These are phyloP conservation scores for Nothobranchius furzeri DNA, from an alignment of 2,113 vertebrate species.

Conservation along the genomic window DNA sequence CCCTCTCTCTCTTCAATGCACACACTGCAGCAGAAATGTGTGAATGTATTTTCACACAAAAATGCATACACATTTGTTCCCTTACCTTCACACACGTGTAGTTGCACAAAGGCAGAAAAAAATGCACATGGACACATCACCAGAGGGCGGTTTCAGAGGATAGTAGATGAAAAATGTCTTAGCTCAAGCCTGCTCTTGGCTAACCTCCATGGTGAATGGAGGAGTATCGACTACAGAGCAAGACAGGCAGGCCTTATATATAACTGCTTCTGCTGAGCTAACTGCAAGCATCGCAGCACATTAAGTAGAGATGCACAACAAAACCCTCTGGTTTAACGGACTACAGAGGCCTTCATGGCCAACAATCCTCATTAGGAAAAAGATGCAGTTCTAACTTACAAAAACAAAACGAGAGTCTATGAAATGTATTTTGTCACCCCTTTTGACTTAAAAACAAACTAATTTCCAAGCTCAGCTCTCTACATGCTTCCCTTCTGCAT, in stretches of 20 bases:
- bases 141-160: constrained; percentile 32
- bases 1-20: constrained; percentile 26
- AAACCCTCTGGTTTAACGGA: not conserved
- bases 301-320: constrained; percentile 7
- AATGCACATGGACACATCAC: constrained; percentile 1
- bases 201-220: constrained; percentile 46
- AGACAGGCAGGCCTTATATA: constrained; percentile 43
- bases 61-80: constrained; percentile 13
- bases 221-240: constrained; percentile 25
- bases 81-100: constrained; percentile 14
- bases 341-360: not conserved
- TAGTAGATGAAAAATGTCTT: constrained; percentile 45
- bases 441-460: too few relatives aligned
- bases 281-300: constrained; percentile 29
- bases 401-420: too few relatives aligned
- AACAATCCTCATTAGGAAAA: constrained; percentile 13
- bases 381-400: not conserved
- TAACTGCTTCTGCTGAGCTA: constrained; percentile 39
- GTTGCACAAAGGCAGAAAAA: constrained; percentile 18
- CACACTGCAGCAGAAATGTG: constrained; percentile 30
- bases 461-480: not conserved
- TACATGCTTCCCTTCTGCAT: constrained; percentile 25
- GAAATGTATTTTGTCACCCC: not conserved
- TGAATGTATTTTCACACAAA: constrained; percentile 8
- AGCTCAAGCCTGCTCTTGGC: constrained; percentile 42